phyloP scores from a whole-genome alignment of 2,888 invertebrate genomes.

The Pimpla rufipes region DNA sequence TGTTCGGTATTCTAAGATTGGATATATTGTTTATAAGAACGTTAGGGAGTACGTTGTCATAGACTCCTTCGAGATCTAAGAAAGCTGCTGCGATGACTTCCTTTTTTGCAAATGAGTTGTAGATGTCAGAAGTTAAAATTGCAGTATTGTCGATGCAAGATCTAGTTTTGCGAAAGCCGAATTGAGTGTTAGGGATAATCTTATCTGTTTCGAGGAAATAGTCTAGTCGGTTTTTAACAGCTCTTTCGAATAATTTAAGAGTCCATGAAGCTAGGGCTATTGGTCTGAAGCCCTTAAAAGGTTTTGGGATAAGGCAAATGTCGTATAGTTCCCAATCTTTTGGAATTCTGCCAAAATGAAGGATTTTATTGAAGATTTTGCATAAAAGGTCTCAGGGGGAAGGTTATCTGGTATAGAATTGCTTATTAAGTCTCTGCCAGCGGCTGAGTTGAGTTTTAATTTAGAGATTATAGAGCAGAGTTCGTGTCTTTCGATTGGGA shows the following conservation, averaged over 20 bases:
- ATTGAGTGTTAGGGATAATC: constrained; percentile 17
- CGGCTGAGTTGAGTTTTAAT: constrained; percentile 21
- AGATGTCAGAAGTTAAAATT: constrained; percentile 6
- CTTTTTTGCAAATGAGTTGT: constrained; percentile 2
- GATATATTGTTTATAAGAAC: constrained; percentile 9
- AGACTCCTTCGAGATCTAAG: constrained; percentile 19
- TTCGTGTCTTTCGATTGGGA: constrained; percentile 20
- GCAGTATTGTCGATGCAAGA: constrained; percentile 25
- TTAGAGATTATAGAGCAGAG: constrained; percentile 10
- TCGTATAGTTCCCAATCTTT: constrained; percentile 28
- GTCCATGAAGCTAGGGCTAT: constrained; percentile 47
- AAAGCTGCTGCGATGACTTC: constrained; percentile 11
- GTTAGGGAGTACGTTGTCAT: constrained; percentile 23
- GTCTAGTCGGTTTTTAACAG: constrained; percentile 46
- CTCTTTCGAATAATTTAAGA: constrained; percentile 45
- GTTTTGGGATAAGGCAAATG: too few relatives aligned
- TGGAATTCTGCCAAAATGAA: constrained; percentile 23
- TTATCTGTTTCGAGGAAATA: constrained; percentile 43
- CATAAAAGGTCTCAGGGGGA: too few relatives aligned
- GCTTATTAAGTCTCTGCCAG: constrained; percentile 42
- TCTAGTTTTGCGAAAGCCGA: constrained; percentile 18
- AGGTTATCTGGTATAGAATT: too few relatives aligned
- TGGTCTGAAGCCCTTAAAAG: constrained; percentile 18
- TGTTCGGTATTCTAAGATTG: constrained; percentile 8
- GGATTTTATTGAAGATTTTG: constrained; percentile 36